Evolutionary conservation across 2,888 invertebrate genomes (phyloP).

Genomic region (Iphiclides podalirius): DNA sequence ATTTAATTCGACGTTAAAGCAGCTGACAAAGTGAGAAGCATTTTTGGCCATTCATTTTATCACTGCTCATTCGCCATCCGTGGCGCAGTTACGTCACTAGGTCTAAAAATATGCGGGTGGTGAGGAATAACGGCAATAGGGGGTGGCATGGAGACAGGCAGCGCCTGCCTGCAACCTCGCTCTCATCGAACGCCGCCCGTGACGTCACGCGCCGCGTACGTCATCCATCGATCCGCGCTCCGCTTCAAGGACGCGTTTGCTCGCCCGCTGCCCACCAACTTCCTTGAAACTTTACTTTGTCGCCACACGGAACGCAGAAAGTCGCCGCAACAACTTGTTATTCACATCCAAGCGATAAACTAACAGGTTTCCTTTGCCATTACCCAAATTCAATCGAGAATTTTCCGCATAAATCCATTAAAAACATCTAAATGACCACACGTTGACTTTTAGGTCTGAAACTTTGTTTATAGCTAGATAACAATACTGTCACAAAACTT

Average conservation of each 20-base stretch:
- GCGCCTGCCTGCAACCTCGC: slow-evolving; percentile 60
- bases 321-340: slow-evolving; percentile 18
- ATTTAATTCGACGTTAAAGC: slow-evolving; percentile 16
- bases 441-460: slow-evolving; percentile 1
- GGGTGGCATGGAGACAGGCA: slow-evolving; percentile 48
- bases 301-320: slow-evolving; percentile 22
- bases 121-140: slow-evolving; percentile 45
- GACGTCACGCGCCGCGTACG: slow-evolving; percentile 68
- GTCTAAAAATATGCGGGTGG: slow-evolving; percentile 71
- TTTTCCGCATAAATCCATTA: slow-evolving; percentile 4
- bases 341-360: slow-evolving; percentile 9
- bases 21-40: slow-evolving; percentile 27
- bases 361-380: slow-evolving; percentile 19
- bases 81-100: slow-evolving; percentile 63
- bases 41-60: slow-evolving; percentile 44
- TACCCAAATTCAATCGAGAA: slow-evolving; percentile 6
- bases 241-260: slow-evolving; percentile 73
- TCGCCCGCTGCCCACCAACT: slow-evolving; percentile 51
- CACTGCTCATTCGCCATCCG: slow-evolving; percentile 43
- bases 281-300: slow-evolving; percentile 45
- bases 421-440: neutral
- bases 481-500: too few relatives aligned
- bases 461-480: neutral
- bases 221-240: slow-evolving; percentile 69
- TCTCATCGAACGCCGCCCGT: slow-evolving; percentile 53